These are phyloP conservation scores for Zosterops borbonicus DNA, from an alignment of 2,113 vertebrate species.

Conservation along the genomic window DNA sequence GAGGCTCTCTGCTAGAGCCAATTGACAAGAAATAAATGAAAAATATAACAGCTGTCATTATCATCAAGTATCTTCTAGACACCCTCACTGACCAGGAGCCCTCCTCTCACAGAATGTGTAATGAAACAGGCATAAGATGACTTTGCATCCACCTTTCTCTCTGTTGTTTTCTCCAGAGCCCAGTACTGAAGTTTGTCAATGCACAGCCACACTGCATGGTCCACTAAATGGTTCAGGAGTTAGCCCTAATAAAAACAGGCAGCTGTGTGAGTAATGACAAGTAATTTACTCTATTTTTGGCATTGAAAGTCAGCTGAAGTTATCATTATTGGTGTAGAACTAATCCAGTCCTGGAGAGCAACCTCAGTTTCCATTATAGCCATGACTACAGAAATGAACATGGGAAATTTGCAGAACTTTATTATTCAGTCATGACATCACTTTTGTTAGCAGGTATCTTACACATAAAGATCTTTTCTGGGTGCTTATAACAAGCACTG, in stretches of 20 bases:
- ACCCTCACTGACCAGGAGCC: not conserved
- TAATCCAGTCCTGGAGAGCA: not conserved
- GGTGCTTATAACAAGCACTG: not conserved
- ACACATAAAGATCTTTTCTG: not conserved
- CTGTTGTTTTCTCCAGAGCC: not conserved
- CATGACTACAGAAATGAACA: not conserved
- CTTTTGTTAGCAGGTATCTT: not conserved
- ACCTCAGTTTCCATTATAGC: not conserved
- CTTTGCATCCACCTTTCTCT: not conserved
- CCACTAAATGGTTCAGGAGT: not conserved
- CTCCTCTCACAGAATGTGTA: accelerated
- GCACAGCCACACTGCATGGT: not conserved
- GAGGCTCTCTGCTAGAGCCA: not conserved
- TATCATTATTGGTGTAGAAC: not conserved
- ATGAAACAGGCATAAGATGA: not conserved
- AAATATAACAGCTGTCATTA: not conserved
- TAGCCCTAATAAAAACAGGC: not conserved
- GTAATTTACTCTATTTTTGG: not conserved
- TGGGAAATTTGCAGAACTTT: not conserved
- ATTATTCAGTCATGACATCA: not conserved
- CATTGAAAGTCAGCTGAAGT: not conserved
- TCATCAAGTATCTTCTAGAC: not conserved
- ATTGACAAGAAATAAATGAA: not conserved
- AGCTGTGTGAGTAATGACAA: not conserved
- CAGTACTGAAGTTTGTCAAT: not conserved